A percentile compares a stretch with the other conserved stretches of the same genome.
phyloP scores from a whole-genome alignment of 2,113 vertebrate genomes.

The Mirounga angustirostris region DNA sequence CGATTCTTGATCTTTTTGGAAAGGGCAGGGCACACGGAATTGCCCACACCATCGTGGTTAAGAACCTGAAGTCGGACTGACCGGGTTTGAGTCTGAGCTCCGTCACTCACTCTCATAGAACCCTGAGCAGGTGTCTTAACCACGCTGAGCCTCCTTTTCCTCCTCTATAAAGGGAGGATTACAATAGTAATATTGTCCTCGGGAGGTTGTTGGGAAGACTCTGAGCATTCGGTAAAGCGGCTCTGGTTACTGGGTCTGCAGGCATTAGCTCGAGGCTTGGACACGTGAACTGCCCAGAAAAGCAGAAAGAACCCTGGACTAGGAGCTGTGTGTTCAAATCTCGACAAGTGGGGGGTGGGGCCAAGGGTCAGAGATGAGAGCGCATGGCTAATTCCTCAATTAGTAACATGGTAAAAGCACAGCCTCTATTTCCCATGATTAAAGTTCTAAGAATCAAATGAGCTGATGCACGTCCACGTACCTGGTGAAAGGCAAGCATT shows the following conservation, averaged over 20 bases:
- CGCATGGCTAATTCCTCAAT: neutral
- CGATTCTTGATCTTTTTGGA: neutral
- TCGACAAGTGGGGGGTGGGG: neutral
- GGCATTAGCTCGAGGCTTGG: neutral
- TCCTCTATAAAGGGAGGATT: neutral
- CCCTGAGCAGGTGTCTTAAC: conserved; percentile 20
- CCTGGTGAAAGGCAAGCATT: conserved; percentile 41
- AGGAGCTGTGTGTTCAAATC: neutral
- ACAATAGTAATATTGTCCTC: neutral
- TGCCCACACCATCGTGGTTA: neutral
- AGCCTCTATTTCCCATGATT: neutral
- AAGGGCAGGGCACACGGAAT: neutral
- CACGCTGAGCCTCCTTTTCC: conserved; percentile 3
- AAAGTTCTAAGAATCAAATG: conserved; percentile 21
- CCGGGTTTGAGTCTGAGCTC: conserved; percentile 6
- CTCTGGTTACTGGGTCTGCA: neutral
- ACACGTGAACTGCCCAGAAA: neutral
- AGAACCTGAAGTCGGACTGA: neutral
- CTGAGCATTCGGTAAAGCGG: neutral
- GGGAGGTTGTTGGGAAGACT: neutral
- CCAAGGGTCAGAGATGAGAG: neutral
- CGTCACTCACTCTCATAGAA: neutral
- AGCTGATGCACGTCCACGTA: conserved; percentile 1
- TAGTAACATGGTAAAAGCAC: neutral
- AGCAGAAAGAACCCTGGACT: neutral